Percentiles rank a stretch among this genome's conserved stretches.
Evolutionary conservation across 92 coral and sea anemone species (phyloP).

Genomic region (Bergia puertoricense): DNA sequence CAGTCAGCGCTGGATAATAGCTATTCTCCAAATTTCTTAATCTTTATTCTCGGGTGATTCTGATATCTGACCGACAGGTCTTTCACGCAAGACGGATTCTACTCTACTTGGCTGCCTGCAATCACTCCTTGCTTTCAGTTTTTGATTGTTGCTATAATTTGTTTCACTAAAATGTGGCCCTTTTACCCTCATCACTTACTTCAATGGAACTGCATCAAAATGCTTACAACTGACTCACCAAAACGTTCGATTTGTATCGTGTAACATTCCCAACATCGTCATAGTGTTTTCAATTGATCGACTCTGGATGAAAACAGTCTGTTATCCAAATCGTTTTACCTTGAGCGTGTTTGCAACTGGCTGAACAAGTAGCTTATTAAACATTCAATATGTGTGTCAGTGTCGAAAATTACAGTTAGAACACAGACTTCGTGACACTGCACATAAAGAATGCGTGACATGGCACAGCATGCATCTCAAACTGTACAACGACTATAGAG

Average conservation of each 20-base stretch:
- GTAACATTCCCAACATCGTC: background rate
- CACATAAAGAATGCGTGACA: constrained; percentile 14
- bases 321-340: constrained; percentile 8
- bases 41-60: background rate
- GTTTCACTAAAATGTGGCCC: background rate
- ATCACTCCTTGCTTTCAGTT: background rate
- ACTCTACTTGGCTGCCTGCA: background rate
- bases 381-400: background rate
- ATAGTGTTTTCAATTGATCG: constrained; percentile 14
- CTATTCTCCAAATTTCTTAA: background rate
- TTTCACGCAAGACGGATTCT: background rate
- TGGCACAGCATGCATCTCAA: constrained; percentile 28
- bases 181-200: background rate
- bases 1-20: background rate
- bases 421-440: background rate
- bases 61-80: background rate
- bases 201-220: background rate
- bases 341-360: background rate
- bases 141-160: background rate
- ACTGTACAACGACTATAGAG: constrained; percentile 82
- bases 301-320: constrained; percentile 11
- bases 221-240: background rate
- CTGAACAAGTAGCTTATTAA: background rate
- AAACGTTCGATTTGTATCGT: background rate
- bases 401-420: background rate